Evolutionary conservation across 2,113 vertebrate species (phyloP).

Genomic region (Hoplias malabaricus): DNA sequence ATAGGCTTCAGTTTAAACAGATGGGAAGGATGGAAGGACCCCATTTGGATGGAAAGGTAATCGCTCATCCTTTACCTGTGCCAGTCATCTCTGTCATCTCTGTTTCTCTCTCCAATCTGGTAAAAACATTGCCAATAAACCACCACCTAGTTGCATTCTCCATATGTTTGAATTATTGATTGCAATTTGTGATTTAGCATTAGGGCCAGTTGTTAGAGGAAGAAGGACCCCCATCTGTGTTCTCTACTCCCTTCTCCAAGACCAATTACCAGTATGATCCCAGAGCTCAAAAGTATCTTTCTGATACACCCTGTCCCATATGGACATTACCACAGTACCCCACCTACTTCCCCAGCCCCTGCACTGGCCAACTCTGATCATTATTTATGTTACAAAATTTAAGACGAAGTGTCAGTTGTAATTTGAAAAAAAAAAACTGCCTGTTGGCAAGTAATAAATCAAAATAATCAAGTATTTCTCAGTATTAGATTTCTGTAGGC

Average conservation of each 20-base stretch:
- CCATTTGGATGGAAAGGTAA: neutral
- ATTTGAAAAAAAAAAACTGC: no score
- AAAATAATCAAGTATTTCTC: no score
- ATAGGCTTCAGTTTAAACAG: no score
- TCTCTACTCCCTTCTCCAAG: constrained; percentile 39
- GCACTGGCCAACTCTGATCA: no score
- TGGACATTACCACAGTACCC: constrained; percentile 54
- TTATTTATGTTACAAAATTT: constrained; percentile 27
- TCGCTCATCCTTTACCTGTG: neutral
- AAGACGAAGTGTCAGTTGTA: no score
- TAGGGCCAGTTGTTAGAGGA: constrained; percentile 40
- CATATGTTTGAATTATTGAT: constrained; percentile 73
- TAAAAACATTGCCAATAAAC: constrained; percentile 5
- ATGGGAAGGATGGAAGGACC: neutral
- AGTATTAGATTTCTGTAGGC: no score
- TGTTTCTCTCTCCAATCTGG: neutral
- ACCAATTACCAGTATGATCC: constrained; percentile 64
- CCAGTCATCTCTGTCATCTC: neutral
- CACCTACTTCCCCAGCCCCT: neutral
- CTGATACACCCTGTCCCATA: neutral
- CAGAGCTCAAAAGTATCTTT: constrained; percentile 9
- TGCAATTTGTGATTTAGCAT: constrained; percentile 60
- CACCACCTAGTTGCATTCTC: neutral
- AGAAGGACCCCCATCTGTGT: neutral
- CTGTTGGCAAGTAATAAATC: no score